These are phyloP conservation scores for Sphaeramia orbicularis DNA, from an alignment of 2,797 vertebrate genomes.

Conservation along the genomic window DNA sequence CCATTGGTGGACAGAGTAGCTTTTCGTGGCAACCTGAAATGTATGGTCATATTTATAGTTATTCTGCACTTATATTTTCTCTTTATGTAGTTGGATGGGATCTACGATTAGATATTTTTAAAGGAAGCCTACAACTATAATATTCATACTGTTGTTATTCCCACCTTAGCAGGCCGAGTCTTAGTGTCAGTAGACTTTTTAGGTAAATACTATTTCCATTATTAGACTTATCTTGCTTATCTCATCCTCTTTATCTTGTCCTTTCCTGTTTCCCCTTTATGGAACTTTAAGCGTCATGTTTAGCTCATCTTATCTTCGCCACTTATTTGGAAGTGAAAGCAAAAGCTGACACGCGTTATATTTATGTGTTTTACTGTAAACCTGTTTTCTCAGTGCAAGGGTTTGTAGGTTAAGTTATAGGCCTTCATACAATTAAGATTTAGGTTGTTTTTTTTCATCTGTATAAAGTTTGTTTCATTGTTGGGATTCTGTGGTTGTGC, in stretches of 20 bases:
- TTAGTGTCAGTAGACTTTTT: neutral
- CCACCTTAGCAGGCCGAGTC: no score
- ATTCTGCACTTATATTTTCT: neutral
- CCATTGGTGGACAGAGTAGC: neutral
- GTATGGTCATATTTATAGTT: neutral
- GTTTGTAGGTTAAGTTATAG: no score
- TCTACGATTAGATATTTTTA: neutral
- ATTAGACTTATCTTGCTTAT: constrained; percentile 1
- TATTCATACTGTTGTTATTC: neutral
- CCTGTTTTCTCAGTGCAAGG: constrained; percentile 1
- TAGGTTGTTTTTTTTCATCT: neutral
- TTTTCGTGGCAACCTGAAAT: neutral
- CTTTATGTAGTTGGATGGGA: no score
- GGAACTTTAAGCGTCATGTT: constrained; percentile 25
- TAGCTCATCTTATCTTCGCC: constrained; percentile 33
- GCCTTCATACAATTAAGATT: neutral
- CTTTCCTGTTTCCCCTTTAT: constrained; percentile 7
- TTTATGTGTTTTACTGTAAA: constrained; percentile 11
- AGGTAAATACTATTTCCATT: neutral
- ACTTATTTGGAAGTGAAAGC: constrained; percentile 31
- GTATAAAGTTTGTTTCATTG: neutral
- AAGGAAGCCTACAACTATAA: neutral
- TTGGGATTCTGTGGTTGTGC: neutral
- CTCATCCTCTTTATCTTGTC: constrained; percentile 14
- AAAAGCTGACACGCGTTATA: constrained; percentile 25